Base-by-base conservation (phyloP, 2,797 vertebrate species). In the Siniperca scherzeri region DNA sequence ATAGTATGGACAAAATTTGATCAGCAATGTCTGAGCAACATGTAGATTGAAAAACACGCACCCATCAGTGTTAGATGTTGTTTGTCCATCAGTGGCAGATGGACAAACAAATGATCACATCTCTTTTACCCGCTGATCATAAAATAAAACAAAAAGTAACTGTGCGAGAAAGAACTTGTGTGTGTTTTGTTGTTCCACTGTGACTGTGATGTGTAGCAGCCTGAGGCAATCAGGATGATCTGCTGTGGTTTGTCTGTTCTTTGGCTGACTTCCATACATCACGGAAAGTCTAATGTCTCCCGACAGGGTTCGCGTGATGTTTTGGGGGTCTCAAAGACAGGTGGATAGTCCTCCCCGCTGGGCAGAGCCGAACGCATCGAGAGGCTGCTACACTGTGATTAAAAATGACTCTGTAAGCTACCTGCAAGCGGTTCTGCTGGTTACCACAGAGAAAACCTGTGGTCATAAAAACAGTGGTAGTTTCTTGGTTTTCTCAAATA, bases 241-340 rank as follows among this genome's bases (percentile, higher is more conserved):
- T 66, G 74, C 77, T 76, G 87, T 2, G 80, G 48, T 50, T 73
- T 74, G 60, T 57, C 70, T 40, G 30, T 22, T 85, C 64, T 74
- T 87, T 68, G 81, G 84, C 84, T 77, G 77, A 74, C 88, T 66
- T 83, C 87, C 79, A 84, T 77, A 73, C 84, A 80, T 91, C 88
- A 89, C 30, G 3, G 64, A 83, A 80, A 77, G 88, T 74, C 81
- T 78, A 74, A 94, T 86, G 82, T 66, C 67, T 87, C 87, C 78
- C 25, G 38, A 73, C 85, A 84, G 82, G 78, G 75, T 80, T 84
- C 5, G 73, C 65, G 53, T 82, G 76, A 79, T 90, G 84, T 61
- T 87, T 22, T 16, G 79, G 80, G 85, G 72, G 82, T 85, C 81
- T 90, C 80, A 73, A 9, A 84, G 77, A 86, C 88, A 89, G 90